Evolutionary conservation across 2,797 vertebrate species (phyloP).

Genomic region (Gallinago nigripennis): DNA sequence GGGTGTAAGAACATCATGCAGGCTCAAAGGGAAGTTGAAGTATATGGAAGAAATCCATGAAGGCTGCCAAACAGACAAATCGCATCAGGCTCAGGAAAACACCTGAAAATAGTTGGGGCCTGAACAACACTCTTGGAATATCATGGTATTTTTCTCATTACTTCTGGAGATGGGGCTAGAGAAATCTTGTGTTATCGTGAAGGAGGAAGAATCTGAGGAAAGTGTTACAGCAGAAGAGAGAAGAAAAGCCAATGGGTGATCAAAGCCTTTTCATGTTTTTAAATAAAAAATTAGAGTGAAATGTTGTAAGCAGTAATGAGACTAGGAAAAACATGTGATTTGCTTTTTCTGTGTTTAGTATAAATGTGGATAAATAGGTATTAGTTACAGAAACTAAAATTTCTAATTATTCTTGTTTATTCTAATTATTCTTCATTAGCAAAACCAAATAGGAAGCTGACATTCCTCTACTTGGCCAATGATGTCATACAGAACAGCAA

Average conservation of each 20-base stretch:
- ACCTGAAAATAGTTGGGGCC: background rate
- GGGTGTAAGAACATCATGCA: background rate
- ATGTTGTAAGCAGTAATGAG: background rate
- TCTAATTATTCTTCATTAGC: conserved; percentile 74
- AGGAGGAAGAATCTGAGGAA: background rate
- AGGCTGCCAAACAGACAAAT: background rate
- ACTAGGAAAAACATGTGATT: background rate
- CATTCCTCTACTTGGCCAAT: conserved; percentile 97
- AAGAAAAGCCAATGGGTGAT: background rate
- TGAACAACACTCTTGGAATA: background rate
- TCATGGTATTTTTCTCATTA: background rate
- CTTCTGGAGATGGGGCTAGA: background rate
- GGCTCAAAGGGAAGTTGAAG: background rate
- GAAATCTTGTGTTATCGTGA: background rate
- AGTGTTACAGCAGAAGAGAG: background rate
- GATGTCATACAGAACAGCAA: conserved; percentile 99
- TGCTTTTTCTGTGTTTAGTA: background rate
- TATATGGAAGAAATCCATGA: background rate
- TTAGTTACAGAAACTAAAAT: background rate
- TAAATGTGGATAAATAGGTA: background rate
- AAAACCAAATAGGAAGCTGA: conserved; percentile 94
- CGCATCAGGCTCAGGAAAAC: background rate
- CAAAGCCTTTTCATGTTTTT: background rate
- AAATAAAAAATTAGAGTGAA: background rate
- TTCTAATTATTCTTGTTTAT: conserved; percentile 10